Conservation (phyloP, 2,797 vertebrate species). For the Notoglanidium macrostoma region DNA sequence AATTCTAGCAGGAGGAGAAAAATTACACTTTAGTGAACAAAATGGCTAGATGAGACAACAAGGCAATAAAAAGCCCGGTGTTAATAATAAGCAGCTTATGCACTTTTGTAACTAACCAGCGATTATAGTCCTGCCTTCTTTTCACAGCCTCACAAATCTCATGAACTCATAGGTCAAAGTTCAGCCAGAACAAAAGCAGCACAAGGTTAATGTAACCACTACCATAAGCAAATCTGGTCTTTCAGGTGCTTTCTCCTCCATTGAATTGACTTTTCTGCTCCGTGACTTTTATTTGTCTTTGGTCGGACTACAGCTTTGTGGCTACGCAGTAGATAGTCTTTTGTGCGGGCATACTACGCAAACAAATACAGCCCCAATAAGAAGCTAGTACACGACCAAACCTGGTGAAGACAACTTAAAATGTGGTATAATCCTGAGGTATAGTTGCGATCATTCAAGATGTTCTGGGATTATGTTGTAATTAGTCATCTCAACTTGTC, state of each 20-base stretch:
- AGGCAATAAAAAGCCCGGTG: neutral
- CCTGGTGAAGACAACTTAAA: neutral
- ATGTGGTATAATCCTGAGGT: neutral
- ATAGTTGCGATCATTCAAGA: neutral
- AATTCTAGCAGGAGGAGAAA: neutral
- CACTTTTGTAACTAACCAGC: neutral
- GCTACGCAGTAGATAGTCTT: neutral
- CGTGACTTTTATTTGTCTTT: neutral
- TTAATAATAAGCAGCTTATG: constrained; percentile 1
- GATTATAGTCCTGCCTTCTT: neutral
- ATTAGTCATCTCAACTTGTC: neutral
- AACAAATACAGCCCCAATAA: neutral
- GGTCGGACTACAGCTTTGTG: neutral
- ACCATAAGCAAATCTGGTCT: neutral
- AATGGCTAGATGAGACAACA: neutral
- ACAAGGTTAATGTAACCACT: neutral
- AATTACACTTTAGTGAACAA: neutral
- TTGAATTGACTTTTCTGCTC: neutral
- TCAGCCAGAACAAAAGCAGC: neutral
- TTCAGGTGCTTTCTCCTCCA: neutral
- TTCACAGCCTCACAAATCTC: neutral
- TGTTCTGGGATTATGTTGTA: neutral
- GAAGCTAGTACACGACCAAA: neutral
- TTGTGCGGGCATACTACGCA: neutral
- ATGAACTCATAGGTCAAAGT: neutral